A percentile compares a stretch with the other conserved stretches of the same genome.
phyloP scores from a whole-genome alignment of 2,113 vertebrate genomes.

The Oceanites oceanicus region DNA sequence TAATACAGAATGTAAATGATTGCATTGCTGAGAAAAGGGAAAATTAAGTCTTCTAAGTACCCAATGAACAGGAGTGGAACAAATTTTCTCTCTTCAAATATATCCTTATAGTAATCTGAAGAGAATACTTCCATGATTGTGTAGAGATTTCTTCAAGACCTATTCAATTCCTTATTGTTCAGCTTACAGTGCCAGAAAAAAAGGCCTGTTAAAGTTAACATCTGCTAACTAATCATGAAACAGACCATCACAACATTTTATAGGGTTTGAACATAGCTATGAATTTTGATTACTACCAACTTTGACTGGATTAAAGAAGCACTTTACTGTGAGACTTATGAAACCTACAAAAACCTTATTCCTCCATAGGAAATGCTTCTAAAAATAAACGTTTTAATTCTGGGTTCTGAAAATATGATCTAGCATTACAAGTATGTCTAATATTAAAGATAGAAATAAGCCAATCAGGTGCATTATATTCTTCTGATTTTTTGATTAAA shows the following conservation, averaged over 20 bases:
- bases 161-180: slow-evolving; percentile 67
- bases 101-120: slow-evolving; percentile 59
- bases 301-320: slow-evolving; percentile 24
- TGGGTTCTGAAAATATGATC: background rate
- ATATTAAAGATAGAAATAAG: background rate
- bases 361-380: background rate
- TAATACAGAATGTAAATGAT: slow-evolving; percentile 63
- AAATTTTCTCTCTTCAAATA: slow-evolving; percentile 63
- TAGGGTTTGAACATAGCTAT: slow-evolving; percentile 39
- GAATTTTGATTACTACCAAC: slow-evolving; percentile 63
- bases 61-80: slow-evolving; percentile 55
- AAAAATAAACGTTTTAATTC: background rate
- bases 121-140: slow-evolving; percentile 65
- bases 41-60: slow-evolving; percentile 51
- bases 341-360: background rate
- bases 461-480: background rate
- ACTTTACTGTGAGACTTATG: background rate
- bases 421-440: background rate
- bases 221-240: slow-evolving; percentile 64
- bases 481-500: background rate
- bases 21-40: slow-evolving; percentile 42
- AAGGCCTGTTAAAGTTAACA: slow-evolving; percentile 66
- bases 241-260: slow-evolving; percentile 51
- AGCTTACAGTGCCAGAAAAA: slow-evolving; percentile 41
- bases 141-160: slow-evolving; percentile 58